These are phyloP conservation scores for Vultur gryphus DNA, from an alignment of 2,797 vertebrate species.

Conservation along the genomic window DNA sequence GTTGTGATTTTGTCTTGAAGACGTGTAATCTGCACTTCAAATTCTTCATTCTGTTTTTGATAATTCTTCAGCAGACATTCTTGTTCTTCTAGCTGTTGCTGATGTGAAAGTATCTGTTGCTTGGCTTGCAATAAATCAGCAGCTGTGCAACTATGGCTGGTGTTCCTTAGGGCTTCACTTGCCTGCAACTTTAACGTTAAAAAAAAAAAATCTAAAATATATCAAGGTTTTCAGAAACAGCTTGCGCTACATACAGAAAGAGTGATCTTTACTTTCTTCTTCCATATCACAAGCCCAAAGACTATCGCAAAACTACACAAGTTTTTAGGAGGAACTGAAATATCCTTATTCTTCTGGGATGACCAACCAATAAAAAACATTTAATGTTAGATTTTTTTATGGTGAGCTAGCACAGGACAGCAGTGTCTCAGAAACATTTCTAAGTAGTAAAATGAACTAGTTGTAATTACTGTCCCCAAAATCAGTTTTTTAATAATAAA, in stretches of 20 bases:
- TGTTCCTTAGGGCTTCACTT: slow-evolving; percentile 90
- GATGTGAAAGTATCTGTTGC: slow-evolving; percentile 86
- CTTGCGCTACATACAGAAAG: neutral
- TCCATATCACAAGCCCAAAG: neutral
- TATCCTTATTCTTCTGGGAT: neutral
- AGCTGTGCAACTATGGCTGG: slow-evolving; percentile 89
- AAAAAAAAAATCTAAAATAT: neutral
- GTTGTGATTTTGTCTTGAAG: slow-evolving; percentile 79
- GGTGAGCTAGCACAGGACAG: neutral
- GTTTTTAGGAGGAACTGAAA: neutral
- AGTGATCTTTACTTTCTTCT: neutral
- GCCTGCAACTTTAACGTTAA: slow-evolving; percentile 85
- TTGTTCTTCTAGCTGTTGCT: slow-evolving; percentile 87
- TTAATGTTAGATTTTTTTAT: neutral
- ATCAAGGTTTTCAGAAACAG: neutral
- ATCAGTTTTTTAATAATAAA: neutral
- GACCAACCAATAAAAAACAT: neutral
- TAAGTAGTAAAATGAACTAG: neutral
- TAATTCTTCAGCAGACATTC: slow-evolving; percentile 75
- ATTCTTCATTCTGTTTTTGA: slow-evolving; percentile 77
- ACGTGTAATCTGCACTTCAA: slow-evolving; percentile 71
- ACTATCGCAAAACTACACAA: neutral
- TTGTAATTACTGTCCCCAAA: neutral
- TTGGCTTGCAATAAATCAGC: slow-evolving; percentile 90
- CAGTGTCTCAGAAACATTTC: neutral